Conservation (phyloP, 2,113 vertebrate species). For the Platichthys flesus region DNA sequence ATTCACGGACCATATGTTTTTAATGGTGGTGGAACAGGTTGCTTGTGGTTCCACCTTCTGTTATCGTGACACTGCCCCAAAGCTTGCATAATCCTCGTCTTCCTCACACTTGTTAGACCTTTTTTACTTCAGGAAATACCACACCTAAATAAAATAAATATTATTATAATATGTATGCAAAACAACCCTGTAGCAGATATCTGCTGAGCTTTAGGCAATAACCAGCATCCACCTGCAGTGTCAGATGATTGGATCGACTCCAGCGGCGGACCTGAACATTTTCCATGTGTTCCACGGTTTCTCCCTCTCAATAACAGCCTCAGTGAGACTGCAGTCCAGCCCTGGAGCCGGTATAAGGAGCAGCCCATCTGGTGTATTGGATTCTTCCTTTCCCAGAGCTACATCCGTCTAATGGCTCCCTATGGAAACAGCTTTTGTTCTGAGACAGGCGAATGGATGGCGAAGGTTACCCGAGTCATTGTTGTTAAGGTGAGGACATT, state of each 20-base stretch:
- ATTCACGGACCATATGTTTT: no score
- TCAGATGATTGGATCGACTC: slow-evolving; percentile 26
- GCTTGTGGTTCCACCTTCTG: no score
- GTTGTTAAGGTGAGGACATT: slow-evolving; percentile 70
- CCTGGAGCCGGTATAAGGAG: slow-evolving; percentile 64
- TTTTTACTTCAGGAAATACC: background rate
- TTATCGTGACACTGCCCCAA: no score
- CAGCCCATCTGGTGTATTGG: slow-evolving; percentile 73
- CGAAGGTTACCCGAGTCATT: slow-evolving; percentile 70
- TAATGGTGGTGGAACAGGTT: no score
- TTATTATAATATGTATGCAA: background rate
- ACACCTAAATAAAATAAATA: background rate
- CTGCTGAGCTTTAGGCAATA: slow-evolving; percentile 13
- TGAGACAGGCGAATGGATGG: slow-evolving; percentile 71
- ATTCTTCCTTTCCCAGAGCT: slow-evolving; percentile 68
- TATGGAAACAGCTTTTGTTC: slow-evolving; percentile 73
- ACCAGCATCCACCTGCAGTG: slow-evolving; percentile 51
- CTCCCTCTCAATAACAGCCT: slow-evolving; percentile 36
- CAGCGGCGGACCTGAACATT: slow-evolving; percentile 34
- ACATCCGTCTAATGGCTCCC: slow-evolving; percentile 77
- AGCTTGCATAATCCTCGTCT: no score
- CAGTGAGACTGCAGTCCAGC: slow-evolving; percentile 58
- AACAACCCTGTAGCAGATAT: background rate
- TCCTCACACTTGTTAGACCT: no score
- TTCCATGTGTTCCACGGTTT: slow-evolving; percentile 51